Conservation (phyloP, 2,888 invertebrate species). For the Spicauda simplicius region DNA sequence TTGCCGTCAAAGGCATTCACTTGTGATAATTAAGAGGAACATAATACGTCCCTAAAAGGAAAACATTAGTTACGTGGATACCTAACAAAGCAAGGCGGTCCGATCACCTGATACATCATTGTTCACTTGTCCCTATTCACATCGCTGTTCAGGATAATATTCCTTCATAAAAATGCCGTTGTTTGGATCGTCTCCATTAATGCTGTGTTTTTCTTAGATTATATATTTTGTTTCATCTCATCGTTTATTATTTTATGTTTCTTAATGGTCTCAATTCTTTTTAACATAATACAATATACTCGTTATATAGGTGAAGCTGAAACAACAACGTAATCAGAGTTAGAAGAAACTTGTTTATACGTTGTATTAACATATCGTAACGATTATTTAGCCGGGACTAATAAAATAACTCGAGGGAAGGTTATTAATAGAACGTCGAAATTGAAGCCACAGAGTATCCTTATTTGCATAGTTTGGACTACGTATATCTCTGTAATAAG, state of each 20-base stretch:
- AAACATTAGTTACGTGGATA: slow-evolving; percentile 4
- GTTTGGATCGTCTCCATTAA: not conserved
- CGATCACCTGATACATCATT: slow-evolving; percentile 8
- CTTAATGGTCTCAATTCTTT: too few relatives aligned
- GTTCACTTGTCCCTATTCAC: not conserved
- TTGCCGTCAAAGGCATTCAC: slow-evolving; percentile 15
- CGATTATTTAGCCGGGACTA: too few relatives aligned
- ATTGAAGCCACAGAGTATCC: not conserved
- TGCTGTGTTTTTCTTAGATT: not conserved
- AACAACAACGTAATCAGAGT: too few relatives aligned
- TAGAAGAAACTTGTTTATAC: too few relatives aligned
- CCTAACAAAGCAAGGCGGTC: not conserved
- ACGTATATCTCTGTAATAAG: not conserved
- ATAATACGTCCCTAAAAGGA: slow-evolving; percentile 12
- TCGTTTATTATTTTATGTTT: too few relatives aligned
- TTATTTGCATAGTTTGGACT: not conserved
- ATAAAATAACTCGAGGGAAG: too few relatives aligned
- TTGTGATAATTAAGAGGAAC: slow-evolving; percentile 16
- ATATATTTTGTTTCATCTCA: not conserved
- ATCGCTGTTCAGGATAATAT: not conserved
- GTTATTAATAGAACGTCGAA: not conserved
- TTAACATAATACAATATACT: too few relatives aligned
- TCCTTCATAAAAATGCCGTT: not conserved
- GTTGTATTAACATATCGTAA: too few relatives aligned
- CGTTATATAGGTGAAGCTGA: too few relatives aligned